Percentiles rank a stretch among this genome's conserved stretches.
Conservation (phyloP, 1,140 invertebrate species). For the Pygmarrhopalites habei region DNA sequence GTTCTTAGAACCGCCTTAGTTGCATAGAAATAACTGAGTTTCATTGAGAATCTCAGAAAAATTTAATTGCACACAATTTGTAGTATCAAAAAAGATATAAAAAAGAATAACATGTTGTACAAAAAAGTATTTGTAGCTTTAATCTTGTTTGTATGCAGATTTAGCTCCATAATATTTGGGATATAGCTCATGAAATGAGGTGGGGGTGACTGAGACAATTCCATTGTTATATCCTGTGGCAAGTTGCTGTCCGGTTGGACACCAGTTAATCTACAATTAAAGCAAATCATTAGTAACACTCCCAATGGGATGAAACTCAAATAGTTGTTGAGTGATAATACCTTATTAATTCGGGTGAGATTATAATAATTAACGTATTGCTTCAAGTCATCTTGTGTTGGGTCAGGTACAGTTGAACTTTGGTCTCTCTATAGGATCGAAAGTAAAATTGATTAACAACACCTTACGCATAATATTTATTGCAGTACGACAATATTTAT, state of each 20-base stretch:
- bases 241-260: conserved; percentile 18
- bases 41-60: too few species aligned
- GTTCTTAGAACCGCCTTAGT: too few species aligned
- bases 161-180: too few species aligned
- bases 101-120: too few species aligned
- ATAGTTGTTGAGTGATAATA: background rate
- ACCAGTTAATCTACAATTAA: conserved; percentile 20
- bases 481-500: conserved; percentile 3
- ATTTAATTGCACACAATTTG: too few species aligned
- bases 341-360: conserved; percentile 27
- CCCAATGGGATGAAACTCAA: background rate
- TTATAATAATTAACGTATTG: conserved; percentile 16
- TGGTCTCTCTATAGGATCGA: background rate
- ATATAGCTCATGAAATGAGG: too few species aligned
- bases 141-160: too few species aligned
- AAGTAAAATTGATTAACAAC: background rate
- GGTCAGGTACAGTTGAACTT: background rate
- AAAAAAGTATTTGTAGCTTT: too few species aligned
- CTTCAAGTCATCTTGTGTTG: conserved; percentile 11
- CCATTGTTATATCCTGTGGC: conserved; percentile 29
- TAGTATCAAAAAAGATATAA: too few species aligned
- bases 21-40: too few species aligned
- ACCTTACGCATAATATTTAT: background rate
- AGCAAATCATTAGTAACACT: background rate
- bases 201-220: conserved; percentile 14